Percentiles rank a stretch among this genome's conserved stretches.
phyloP scores from a whole-genome alignment of 2,888 invertebrate species.

The Ganaspis brasiliensis region DNA sequence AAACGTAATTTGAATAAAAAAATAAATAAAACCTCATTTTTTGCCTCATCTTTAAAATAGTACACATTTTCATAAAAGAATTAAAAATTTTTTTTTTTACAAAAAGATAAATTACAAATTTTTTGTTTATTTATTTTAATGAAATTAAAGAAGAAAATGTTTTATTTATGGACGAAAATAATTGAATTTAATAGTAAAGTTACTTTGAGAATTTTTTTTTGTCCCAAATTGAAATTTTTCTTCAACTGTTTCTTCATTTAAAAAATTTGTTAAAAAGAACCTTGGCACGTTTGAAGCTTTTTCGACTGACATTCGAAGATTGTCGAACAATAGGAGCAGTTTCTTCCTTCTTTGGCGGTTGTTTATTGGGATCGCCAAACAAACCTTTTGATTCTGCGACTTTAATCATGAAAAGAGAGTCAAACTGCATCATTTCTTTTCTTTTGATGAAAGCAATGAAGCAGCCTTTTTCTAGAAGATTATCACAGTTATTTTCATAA shows the following conservation, averaged over 20 bases:
- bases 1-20: background rate
- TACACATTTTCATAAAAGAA: too few relatives aligned
- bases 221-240: conserved; percentile 6
- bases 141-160: too few relatives aligned
- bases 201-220: conserved; percentile 16
- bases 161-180: too few relatives aligned
- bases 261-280: conserved; percentile 52
- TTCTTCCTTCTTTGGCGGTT: conserved; percentile 71
- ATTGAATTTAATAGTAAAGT: conserved; percentile 22
- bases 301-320: conserved; percentile 54
- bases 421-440: conserved; percentile 89
- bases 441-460: conserved; percentile 86
- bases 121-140: too few relatives aligned
- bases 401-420: conserved; percentile 91
- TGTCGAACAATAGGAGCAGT: conserved; percentile 59
- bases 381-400: conserved; percentile 91
- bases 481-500: conserved; percentile 82
- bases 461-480: conserved; percentile 82
- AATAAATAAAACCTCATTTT: background rate
- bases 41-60: background rate
- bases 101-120: too few relatives aligned
- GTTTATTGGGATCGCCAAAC: conserved; percentile 83
- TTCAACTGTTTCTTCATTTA: conserved; percentile 2
- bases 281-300: conserved; percentile 63
- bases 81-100: too few relatives aligned